A percentile compares a stretch with the other conserved stretches of the same genome.
Conservation (phyloP, 2,888 invertebrate species). For the Dendrolimus houi region DNA sequence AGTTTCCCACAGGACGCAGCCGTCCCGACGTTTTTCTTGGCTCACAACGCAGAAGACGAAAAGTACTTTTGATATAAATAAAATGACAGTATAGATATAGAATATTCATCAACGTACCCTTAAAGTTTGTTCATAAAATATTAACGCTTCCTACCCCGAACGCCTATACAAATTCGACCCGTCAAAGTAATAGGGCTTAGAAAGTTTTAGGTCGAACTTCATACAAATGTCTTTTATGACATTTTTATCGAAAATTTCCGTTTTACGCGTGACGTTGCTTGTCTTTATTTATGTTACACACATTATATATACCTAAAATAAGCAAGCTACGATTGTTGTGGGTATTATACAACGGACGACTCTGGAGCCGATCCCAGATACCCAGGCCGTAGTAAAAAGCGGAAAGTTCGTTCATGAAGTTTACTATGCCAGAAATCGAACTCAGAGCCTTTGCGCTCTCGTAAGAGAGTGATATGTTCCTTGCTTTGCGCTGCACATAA, state of each 20-base stretch:
- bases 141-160: slow-evolving; percentile 28
- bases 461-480: too few relatives aligned
- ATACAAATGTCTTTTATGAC: slow-evolving; percentile 17
- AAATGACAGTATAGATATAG: slow-evolving; percentile 7
- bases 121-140: slow-evolving; percentile 40
- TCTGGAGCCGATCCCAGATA: too few relatives aligned
- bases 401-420: too few relatives aligned
- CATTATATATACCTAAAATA: not conserved
- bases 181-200: slow-evolving; percentile 26
- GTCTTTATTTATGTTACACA: not conserved
- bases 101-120: slow-evolving; percentile 36
- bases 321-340: too few relatives aligned
- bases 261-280: not conserved
- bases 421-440: too few relatives aligned
- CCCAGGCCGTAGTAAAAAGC: too few relatives aligned
- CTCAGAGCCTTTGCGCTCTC: too few relatives aligned
- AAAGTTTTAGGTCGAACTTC: slow-evolving; percentile 26
- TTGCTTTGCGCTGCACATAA: too few relatives aligned
- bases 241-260: slow-evolving; percentile 12
- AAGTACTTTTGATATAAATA: not conserved
- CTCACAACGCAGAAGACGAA: not conserved
- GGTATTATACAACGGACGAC: too few relatives aligned
- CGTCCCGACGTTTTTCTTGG: not conserved
- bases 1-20: not conserved
- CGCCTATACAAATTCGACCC: slow-evolving; percentile 22